Percentiles rank a stretch among this genome's conserved stretches.
phyloP scores from a whole-genome alignment of 2,113 vertebrate genomes.

The Amblyopsis rosae region DNA sequence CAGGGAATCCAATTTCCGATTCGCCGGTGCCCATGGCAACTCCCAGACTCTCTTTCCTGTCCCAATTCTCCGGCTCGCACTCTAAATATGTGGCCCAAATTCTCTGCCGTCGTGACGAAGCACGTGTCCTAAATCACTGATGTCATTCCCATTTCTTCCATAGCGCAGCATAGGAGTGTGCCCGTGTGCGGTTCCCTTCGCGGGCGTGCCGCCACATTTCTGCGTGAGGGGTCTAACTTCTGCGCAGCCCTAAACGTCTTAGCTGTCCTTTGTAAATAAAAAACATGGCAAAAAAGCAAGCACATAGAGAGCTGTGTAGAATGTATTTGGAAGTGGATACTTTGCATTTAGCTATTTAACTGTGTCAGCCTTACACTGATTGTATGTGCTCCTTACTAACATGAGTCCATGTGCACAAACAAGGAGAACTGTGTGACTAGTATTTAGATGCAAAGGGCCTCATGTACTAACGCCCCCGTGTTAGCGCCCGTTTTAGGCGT shows the following conservation, averaged over 20 bases:
- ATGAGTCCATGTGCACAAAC: too few relatives aligned
- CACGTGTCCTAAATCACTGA: conserved; percentile 40
- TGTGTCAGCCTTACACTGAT: too few relatives aligned
- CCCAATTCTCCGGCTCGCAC: conserved; percentile 52
- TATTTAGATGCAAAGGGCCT: too few relatives aligned
- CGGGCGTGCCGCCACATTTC: conserved; percentile 4
- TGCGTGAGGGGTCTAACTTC: conserved; percentile 12
- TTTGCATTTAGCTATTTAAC: background rate
- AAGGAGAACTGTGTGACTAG: too few relatives aligned
- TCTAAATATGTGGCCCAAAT: conserved; percentile 52
- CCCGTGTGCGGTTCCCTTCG: background rate
- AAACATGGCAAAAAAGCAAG: background rate
- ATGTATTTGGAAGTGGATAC: background rate
- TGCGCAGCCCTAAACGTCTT: background rate
- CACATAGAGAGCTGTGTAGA: background rate
- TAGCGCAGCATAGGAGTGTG: conserved; percentile 1
- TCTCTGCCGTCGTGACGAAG: conserved; percentile 40
- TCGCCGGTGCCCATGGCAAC: conserved; percentile 55
- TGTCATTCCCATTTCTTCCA: conserved; percentile 6
- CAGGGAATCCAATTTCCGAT: conserved; percentile 44
- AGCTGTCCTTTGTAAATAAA: background rate
- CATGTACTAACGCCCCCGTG: too few relatives aligned
- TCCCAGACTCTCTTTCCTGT: conserved; percentile 39
- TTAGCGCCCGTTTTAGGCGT: too few relatives aligned
- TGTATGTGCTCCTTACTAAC: too few relatives aligned